Evolutionary conservation across 2,113 vertebrate species (phyloP).

Genomic region (Hemiscyllium ocellatum): DNA sequence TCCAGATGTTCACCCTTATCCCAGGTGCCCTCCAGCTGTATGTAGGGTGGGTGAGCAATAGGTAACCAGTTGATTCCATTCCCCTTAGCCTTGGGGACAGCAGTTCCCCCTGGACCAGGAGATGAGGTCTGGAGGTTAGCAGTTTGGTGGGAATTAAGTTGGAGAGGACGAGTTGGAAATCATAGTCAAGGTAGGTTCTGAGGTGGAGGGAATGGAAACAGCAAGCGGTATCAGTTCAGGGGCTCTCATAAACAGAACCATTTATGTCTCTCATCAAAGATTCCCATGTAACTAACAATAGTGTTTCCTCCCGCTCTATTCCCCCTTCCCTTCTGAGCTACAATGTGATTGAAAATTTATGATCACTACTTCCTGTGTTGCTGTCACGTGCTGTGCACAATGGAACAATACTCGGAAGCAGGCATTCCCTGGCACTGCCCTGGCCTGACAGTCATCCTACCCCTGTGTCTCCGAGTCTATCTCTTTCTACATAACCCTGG

Average conservation of each 20-base stretch:
- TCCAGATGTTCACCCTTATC: neutral
- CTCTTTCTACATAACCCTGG: neutral
- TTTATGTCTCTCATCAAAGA: neutral
- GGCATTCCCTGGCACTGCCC: neutral
- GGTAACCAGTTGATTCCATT: neutral
- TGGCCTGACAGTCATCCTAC: neutral
- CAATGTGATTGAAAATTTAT: neutral
- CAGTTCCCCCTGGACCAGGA: neutral
- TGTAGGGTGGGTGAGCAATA: neutral
- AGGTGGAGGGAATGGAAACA: neutral
- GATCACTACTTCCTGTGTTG: neutral
- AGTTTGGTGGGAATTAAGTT: neutral
- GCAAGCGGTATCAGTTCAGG: neutral
- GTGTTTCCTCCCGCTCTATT: neutral
- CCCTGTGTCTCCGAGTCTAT: neutral
- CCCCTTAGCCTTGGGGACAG: too few species aligned
- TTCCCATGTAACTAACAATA: neutral
- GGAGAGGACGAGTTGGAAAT: neutral
- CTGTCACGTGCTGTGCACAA: neutral
- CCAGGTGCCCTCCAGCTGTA: neutral
- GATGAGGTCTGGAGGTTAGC: neutral
- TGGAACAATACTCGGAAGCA: neutral
- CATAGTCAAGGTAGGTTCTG: neutral
- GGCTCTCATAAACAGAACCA: neutral
- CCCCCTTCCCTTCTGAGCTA: neutral